phyloP scores from a whole-genome alignment of 2,797 vertebrate genomes.

The Girardinus metallicus region DNA sequence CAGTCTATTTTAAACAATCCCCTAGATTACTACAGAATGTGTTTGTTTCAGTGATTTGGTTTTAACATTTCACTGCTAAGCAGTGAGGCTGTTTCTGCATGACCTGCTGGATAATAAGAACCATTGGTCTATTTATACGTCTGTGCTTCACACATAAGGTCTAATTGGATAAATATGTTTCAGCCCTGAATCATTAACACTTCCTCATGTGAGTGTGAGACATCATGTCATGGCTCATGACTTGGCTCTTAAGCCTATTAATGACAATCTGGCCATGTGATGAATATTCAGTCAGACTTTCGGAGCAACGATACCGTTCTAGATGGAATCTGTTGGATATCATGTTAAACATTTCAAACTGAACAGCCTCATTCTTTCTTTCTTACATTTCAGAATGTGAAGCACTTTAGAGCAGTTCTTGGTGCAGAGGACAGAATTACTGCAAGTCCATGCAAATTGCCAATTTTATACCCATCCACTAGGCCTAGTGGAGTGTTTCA shows the following conservation, averaged over 20 bases:
- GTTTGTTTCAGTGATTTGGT: not conserved
- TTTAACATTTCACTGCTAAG: not conserved
- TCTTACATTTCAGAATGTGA: not conserved
- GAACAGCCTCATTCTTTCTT: not conserved
- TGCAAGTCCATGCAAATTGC: not conserved
- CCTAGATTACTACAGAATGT: not conserved
- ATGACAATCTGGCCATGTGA: not conserved
- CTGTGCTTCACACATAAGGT: not conserved
- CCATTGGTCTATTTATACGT: not conserved
- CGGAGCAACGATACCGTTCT: not conserved
- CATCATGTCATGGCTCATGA: slow-evolving; percentile 30
- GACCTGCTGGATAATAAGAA: not conserved
- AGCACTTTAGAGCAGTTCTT: not conserved
- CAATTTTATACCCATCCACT: not conserved
- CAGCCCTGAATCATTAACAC: slow-evolving; percentile 13
- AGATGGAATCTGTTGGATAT: not conserved
- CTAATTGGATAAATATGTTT: slow-evolving; percentile 28
- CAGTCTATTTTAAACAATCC: not conserved
- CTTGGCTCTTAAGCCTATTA: slow-evolving; percentile 37
- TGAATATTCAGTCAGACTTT: not conserved
- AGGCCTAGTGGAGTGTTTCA: not conserved
- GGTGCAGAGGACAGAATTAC: not conserved
- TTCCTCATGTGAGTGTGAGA: slow-evolving; percentile 9
- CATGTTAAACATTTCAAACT: not conserved
- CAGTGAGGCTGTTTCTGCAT: not conserved